Base-by-base conservation (phyloP, 2,888 invertebrate species). In the Dinocampus coccinellae region DNA sequence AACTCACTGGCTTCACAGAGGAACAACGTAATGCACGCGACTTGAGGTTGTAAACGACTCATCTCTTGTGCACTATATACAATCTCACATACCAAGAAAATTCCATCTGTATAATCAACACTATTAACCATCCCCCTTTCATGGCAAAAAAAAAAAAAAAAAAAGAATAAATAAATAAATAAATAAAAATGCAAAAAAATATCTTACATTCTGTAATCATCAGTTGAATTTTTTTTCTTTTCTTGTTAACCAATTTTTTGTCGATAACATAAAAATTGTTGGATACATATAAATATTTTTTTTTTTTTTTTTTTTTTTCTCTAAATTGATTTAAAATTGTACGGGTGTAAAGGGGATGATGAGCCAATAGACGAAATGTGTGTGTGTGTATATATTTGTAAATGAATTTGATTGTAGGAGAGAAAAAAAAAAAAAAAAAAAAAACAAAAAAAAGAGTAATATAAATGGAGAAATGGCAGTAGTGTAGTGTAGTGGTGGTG, bases 61-160 rank as follows among this genome's bases (percentile, higher is more conserved):
- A n/a, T n/a, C 16, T n/a, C 36, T 1, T 1, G 7, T 47, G 47
- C 47, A 47, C 7, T 47, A 47, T 16, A 47, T 16, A 47, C 47
- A 60, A 13, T 47, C 13, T 63, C n/a, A 63, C 63, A 63, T 47
- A 63, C 63, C 63, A 33, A 1, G 22, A 47, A 47, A 63, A 63
- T 63, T 63, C 52, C 63, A 52, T 11, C 26, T 42, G 2, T 34
- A 60, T 60, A 60, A 36, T 60, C 60, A 60, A 60, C 34, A 47
- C 16, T 20, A 47, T 20, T 20, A 16, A 47, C 20, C n/a, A n/a
- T n/a, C n/a, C 20, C 20, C 16, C n/a, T 47, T 16, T 3, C 3
- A 7, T 7, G 7, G 16, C 4, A 47, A 16, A 7, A 39, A 47
- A 42, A 47, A 20, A 47, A 16, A 16, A 1, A 16, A 1, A 20